Percentiles rank a stretch among this genome's conserved stretches.
Evolutionary conservation across 2,113 vertebrate species (phyloP).

Genomic region (Orthonyx spaldingii): DNA sequence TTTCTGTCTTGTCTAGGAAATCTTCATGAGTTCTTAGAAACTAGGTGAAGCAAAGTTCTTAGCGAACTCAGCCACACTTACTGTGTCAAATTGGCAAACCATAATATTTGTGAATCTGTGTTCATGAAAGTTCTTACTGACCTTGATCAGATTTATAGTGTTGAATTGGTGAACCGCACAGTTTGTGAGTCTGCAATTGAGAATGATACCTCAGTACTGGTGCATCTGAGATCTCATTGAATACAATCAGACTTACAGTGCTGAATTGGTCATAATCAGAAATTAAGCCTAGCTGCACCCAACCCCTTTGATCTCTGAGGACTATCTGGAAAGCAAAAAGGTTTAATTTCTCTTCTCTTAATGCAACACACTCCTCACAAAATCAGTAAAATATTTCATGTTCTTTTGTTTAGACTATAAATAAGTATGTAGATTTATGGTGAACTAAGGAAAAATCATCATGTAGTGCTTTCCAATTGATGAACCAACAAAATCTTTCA

Average conservation of each 20-base stretch:
- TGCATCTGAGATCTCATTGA: background rate
- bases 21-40: background rate
- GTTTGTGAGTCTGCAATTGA: background rate
- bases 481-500: background rate
- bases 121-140: background rate
- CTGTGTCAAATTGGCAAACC: background rate
- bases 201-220: background rate
- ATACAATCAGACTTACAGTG: background rate
- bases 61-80: background rate
- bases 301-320: background rate
- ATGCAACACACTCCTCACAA: background rate
- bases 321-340: background rate
- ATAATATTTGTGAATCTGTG: background rate
- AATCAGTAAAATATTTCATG: background rate
- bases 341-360: background rate
- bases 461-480: background rate
- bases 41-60: background rate
- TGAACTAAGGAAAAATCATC: background rate
- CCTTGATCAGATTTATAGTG: background rate
- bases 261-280: background rate
- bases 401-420: slow-evolving; percentile 15
- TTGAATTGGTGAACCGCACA: background rate
- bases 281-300: background rate
- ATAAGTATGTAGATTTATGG: background rate
- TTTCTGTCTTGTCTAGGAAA: background rate